Evolutionary conservation across 2,888 invertebrate genomes (phyloP).

Genomic region (Hypena proboscidalis): DNA sequence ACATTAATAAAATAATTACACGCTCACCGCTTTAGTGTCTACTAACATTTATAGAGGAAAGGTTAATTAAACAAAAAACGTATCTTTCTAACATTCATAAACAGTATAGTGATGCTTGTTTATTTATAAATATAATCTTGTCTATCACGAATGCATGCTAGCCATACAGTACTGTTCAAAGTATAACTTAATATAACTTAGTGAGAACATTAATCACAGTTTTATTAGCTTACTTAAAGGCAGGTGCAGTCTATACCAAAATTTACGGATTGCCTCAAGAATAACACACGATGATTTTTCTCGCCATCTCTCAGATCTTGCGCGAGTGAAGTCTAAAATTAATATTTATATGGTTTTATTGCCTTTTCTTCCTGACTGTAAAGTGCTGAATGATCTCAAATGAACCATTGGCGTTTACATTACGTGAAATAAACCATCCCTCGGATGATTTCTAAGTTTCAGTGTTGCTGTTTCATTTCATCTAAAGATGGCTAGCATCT

Average conservation of each 20-base stretch:
- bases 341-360: constrained; percentile 63
- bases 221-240: constrained; percentile 40
- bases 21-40: too few species aligned
- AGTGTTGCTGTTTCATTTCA: not conserved
- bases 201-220: constrained; percentile 29
- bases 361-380: constrained; percentile 66
- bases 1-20: too few species aligned
- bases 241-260: constrained; percentile 38
- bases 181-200: constrained; percentile 24
- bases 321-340: constrained; percentile 55
- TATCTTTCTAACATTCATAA: too few species aligned
- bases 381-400: constrained; percentile 55
- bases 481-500: too few species aligned
- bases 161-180: constrained; percentile 5
- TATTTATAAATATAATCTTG: too few species aligned
- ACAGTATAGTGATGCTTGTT: too few species aligned
- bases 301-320: constrained; percentile 53
- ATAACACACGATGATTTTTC: constrained; percentile 46
- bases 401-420: constrained; percentile 50
- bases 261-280: constrained; percentile 33
- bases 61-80: too few species aligned
- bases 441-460: constrained; percentile 22
- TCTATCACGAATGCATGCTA: not conserved
- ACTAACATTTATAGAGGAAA: too few species aligned
- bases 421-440: constrained; percentile 43